Evolutionary conservation across 2,888 invertebrate genomes (phyloP).

Genomic region (Rugalucina vietnamica): DNA sequence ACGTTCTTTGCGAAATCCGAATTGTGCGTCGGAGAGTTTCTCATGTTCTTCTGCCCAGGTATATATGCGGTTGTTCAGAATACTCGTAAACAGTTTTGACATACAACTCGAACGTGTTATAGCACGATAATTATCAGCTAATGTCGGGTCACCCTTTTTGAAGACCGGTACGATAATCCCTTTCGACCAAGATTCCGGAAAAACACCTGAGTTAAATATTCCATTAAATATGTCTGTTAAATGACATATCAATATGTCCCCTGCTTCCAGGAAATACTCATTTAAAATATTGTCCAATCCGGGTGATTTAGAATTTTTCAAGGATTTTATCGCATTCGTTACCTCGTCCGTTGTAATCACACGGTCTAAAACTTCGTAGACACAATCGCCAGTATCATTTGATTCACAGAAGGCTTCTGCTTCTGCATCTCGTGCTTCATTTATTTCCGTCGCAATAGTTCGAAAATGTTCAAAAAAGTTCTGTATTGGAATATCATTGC

Average conservation of each 20-base stretch:
- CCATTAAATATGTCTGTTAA: not conserved
- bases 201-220: not conserved
- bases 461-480: not conserved
- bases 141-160: not conserved
- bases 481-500: not conserved
- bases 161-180: not conserved
- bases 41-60: slow-evolving; percentile 19
- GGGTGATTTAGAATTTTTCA: not conserved
- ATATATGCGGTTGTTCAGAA: slow-evolving; percentile 17
- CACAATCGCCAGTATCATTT: too few relatives aligned
- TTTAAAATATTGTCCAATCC: not conserved
- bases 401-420: too few relatives aligned
- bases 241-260: not conserved
- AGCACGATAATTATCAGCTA: slow-evolving; percentile 26
- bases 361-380: too few relatives aligned
- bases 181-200: not conserved
- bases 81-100: slow-evolving; percentile 27
- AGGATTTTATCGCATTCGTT: not conserved
- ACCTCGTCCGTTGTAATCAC: too few relatives aligned
- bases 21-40: slow-evolving; percentile 26
- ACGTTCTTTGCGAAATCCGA: slow-evolving; percentile 28
- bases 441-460: not conserved
- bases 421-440: not conserved
- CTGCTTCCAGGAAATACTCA: slow-evolving; percentile 1
- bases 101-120: slow-evolving; percentile 16